A percentile compares a stretch with the other conserved stretches of the same genome.
Evolutionary conservation across 2,888 invertebrate genomes (phyloP).

Genomic region (Liopterus haemorrhoidalis): DNA sequence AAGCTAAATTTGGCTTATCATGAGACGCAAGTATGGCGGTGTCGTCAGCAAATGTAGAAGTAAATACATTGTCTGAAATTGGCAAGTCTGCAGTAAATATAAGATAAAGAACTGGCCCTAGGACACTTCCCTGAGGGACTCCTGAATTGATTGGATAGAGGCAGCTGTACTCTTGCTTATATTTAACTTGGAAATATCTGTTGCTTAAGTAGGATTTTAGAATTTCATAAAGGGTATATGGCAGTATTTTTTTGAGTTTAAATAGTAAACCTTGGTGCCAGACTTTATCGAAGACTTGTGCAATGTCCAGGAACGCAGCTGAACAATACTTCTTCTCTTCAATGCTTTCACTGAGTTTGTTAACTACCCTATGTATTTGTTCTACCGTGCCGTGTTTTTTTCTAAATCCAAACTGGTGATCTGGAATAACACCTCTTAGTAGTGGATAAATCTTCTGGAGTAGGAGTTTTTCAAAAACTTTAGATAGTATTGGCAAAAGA

Average conservation of each 20-base stretch:
- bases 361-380: constrained; percentile 27
- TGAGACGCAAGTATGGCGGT: too few species aligned
- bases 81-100: too few species aligned
- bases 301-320: constrained; percentile 29
- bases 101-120: too few species aligned
- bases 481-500: constrained; percentile 12
- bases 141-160: too few species aligned
- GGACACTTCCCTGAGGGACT: too few species aligned
- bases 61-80: too few species aligned
- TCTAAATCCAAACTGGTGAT: constrained; percentile 22
- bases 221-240: too few species aligned
- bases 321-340: constrained; percentile 30
- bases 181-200: too few species aligned
- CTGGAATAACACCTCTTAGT: constrained; percentile 12
- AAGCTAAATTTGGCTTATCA: too few species aligned
- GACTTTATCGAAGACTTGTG: constrained; percentile 34
- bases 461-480: constrained; percentile 12
- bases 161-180: too few species aligned
- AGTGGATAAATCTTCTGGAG: constrained; percentile 4
- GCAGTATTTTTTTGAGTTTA: constrained; percentile 28
- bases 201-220: too few species aligned
- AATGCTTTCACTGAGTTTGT: constrained; percentile 19
- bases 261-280: constrained; percentile 28
- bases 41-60: too few species aligned
- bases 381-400: constrained; percentile 25